Evolutionary conservation across 2,888 invertebrate genomes (phyloP).

Genomic region (Macrophya annulata): DNA sequence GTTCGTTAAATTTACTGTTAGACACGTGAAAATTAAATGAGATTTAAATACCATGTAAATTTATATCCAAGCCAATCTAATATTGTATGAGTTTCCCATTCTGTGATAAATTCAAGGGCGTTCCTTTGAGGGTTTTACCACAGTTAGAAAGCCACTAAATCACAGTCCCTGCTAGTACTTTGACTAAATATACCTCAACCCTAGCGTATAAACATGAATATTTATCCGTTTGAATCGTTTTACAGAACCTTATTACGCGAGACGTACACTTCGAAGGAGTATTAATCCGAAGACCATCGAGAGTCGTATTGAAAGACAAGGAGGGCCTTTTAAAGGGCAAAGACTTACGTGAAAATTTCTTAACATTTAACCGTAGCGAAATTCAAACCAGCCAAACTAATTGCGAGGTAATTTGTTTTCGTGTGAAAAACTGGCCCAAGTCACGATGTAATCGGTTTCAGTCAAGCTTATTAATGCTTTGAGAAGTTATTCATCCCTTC

Average conservation of each 20-base stretch:
- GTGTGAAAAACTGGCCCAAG: slow-evolving; percentile 25
- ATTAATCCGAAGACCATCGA: neutral
- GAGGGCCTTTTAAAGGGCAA: neutral
- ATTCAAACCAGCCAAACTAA: slow-evolving; percentile 3
- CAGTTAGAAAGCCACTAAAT: slow-evolving; percentile 38
- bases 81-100: slow-evolving; percentile 28
- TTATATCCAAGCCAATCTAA: slow-evolving; percentile 25
- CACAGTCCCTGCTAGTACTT: slow-evolving; percentile 5
- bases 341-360: neutral
- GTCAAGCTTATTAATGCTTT: slow-evolving; percentile 42
- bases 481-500: slow-evolving; percentile 27
- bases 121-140: slow-evolving; percentile 29
- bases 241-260: slow-evolving; percentile 12
- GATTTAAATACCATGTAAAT: slow-evolving; percentile 46
- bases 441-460: slow-evolving; percentile 41
- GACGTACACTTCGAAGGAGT: neutral
- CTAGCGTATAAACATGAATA: slow-evolving; percentile 27
- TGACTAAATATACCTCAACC: slow-evolving; percentile 18
- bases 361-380: neutral
- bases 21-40: slow-evolving; percentile 2
- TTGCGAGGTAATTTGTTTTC: neutral
- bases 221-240: slow-evolving; percentile 43
- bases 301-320: slow-evolving; percentile 8
- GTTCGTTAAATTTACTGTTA: slow-evolving; percentile 23
- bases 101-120: slow-evolving; percentile 33